Evolutionary conservation across 2,797 vertebrate species (phyloP), one percentile per base, ranked within the genome.

Genomic region (Enteromius thamalakanensis): DNA sequence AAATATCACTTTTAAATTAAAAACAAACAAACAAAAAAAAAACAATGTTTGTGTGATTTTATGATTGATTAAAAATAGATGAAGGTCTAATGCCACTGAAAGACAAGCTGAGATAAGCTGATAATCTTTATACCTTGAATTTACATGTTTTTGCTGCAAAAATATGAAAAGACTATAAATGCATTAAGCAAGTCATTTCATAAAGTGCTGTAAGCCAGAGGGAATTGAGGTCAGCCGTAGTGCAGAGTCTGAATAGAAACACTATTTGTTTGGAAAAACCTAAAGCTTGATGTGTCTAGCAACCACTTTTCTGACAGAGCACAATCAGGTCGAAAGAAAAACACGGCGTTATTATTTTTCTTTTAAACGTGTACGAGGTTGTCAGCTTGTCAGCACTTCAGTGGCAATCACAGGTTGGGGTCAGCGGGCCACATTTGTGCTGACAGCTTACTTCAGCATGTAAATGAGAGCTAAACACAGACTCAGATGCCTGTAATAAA

Each of bases 391-490:
- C 92, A 94, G 90, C 89, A 87, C 91, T 92, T 93, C 87, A 89
- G 89, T 90, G 90, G 85, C 87, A 87, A 91, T 92, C 87, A 88
- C 90, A 93, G 90, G 90, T 89, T 89, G 90, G 90, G 91, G 89
- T 91, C 91, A 92, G 90, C 83, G 85, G 89, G 89, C 86, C 80
- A 86, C 83, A 77, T 86, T 87, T 91, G 84, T 90, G 89, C 92
- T 93, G 93, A 93, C 91, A 92, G 90, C 90, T 91, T 87, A 90
- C 88, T 89, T 88, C 90, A 87, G 89, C 90, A 89, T 90, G 92
- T 92, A 94, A 93, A 92, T 92, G 90, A 91, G 87, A 92, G 89
- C 88, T 90, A 92, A 92, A 94, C 87, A 87, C 89, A 92, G 89
- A 93, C 90, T 85, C 81, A 91, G 90, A 90, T 87, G 90, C 90